Conservation (phyloP, 2,888 invertebrate species). For the Chrysina gloriosa region DNA sequence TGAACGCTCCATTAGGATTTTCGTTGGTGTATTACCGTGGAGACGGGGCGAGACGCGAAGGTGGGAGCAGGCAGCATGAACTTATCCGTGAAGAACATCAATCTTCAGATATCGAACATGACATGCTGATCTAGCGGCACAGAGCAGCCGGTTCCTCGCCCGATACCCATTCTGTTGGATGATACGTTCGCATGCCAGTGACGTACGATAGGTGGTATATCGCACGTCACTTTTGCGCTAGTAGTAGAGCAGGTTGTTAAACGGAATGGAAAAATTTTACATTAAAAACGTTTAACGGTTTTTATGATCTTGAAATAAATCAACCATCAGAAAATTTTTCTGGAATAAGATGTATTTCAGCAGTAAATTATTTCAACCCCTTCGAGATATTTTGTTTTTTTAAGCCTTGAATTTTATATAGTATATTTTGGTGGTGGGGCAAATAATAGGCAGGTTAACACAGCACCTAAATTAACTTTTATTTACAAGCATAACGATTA, state of each 20-base stretch:
- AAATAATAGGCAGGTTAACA: no score
- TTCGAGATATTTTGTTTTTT: no score
- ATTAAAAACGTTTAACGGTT: no score
- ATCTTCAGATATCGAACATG: constrained; percentile 61
- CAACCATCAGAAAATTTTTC: no score
- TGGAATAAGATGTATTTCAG: no score
- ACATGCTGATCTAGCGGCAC: constrained; percentile 47
- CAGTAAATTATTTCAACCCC: no score
- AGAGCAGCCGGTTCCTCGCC: constrained; percentile 45
- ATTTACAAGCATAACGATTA: no score
- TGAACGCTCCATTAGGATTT: constrained; percentile 42
- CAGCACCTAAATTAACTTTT: no score
- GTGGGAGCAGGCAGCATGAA: constrained; percentile 40
- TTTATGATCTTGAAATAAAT: no score
- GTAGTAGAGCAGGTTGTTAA: constrained; percentile 11
- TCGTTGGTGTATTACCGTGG: constrained; percentile 40
- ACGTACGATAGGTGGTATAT: constrained; percentile 11
- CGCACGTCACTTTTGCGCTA: not conserved
- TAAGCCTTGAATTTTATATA: no score
- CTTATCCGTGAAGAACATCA: constrained; percentile 60
- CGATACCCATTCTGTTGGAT: constrained; percentile 6
- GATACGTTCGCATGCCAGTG: constrained; percentile 19
- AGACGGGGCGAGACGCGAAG: constrained; percentile 49
- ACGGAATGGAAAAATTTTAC: constrained; percentile 18
- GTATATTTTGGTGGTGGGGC: no score